These are phyloP conservation scores for Leuctra nigra DNA, from an alignment of 2,888 invertebrate species.

Conservation along the genomic window DNA sequence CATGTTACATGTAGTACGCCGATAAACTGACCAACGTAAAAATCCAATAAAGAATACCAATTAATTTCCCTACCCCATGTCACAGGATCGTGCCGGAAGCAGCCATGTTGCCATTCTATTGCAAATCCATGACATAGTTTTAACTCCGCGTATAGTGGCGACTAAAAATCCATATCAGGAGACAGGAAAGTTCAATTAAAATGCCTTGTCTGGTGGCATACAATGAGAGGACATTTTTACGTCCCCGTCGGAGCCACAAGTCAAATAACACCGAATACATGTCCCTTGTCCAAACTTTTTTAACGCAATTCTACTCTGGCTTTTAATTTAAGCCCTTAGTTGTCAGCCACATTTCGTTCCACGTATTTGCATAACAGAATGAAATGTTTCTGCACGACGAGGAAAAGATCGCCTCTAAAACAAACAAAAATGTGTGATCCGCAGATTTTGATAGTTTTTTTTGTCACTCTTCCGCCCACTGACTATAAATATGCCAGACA, in stretches of 20 bases:
- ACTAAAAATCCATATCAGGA: slow-evolving; percentile 13
- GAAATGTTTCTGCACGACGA: slow-evolving; percentile 12
- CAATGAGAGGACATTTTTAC: background rate
- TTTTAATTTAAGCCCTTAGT: slow-evolving; percentile 17
- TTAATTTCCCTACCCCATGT: slow-evolving; percentile 23
- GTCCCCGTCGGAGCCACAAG: background rate
- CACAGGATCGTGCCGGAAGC: slow-evolving; percentile 8
- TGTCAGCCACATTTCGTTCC: slow-evolving; percentile 17
- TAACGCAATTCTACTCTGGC: slow-evolving; percentile 6
- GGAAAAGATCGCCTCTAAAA: slow-evolving; percentile 1
- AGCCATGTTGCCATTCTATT: slow-evolving; percentile 19
- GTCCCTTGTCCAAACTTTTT: slow-evolving; percentile 3
- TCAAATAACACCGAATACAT: slow-evolving; percentile 3
- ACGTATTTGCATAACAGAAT: slow-evolving; percentile 14
- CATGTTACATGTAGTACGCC: too few relatives aligned
- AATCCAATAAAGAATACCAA: slow-evolving; percentile 25
- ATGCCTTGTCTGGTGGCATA: slow-evolving; percentile 23
- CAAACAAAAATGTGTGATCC: slow-evolving; percentile 8
- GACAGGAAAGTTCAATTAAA: slow-evolving; percentile 24
- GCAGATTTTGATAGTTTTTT: slow-evolving; percentile 16
- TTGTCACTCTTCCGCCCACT: too few relatives aligned
- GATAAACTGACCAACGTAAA: slow-evolving; percentile 13
- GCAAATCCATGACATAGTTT: slow-evolving; percentile 13
- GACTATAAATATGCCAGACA: slow-evolving; percentile 1
- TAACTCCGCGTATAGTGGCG: background rate